phyloP scores from a whole-genome alignment of 2,113 vertebrate genomes.

The Pseudonaja textilis region DNA sequence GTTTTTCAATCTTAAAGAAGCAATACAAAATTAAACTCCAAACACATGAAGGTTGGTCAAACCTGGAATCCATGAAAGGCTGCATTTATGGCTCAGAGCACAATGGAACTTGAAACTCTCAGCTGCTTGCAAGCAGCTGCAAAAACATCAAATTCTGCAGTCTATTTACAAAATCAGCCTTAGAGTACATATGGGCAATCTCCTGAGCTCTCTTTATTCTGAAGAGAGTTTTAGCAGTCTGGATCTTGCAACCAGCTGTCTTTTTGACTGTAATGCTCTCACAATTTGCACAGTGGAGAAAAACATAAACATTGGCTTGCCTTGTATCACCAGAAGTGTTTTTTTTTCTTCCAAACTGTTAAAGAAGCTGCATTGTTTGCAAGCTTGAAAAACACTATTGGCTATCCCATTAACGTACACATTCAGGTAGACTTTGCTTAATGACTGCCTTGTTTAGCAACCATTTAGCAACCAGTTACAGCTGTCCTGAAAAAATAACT shows the following conservation, averaged over 20 bases:
- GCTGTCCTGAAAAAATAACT: neutral
- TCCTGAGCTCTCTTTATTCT: neutral
- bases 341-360: neutral
- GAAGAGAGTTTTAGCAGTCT: neutral
- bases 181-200: neutral
- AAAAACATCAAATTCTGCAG: neutral
- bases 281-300: neutral
- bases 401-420: neutral
- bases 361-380: neutral
- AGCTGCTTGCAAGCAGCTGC: neutral
- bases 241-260: neutral
- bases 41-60: neutral
- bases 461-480: neutral
- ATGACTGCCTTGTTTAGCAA: neutral
- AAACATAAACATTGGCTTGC: neutral
- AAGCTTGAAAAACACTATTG: neutral
- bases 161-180: neutral
- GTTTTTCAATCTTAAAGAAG: neutral
- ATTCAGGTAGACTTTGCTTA: neutral
- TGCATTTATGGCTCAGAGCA: neutral
- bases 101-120: neutral
- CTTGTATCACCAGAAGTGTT: neutral
- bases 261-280: neutral
- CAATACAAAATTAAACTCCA: neutral
- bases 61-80: neutral